phyloP scores from a whole-genome alignment of 2,797 vertebrate genomes.

The Chlorospingus semifuscus region DNA sequence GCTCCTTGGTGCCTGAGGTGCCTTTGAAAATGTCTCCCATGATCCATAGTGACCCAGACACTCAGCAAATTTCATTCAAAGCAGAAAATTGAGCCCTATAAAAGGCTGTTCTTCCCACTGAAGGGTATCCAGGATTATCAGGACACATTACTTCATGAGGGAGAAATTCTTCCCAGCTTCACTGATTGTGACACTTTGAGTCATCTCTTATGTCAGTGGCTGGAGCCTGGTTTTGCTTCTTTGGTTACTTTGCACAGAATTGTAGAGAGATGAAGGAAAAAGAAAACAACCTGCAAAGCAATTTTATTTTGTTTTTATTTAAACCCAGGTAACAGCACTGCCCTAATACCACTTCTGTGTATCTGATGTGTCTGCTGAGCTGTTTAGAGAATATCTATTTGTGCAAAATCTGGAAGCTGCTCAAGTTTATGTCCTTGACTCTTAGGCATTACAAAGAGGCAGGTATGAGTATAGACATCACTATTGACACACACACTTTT shows the following conservation, averaged over 20 bases:
- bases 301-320: background rate
- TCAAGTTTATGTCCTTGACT: background rate
- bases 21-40: background rate
- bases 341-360: background rate
- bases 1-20: background rate
- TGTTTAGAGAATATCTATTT: background rate
- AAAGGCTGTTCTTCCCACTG: background rate
- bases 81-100: background rate
- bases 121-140: conserved; percentile 32
- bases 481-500: background rate
- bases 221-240: background rate
- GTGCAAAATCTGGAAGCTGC: background rate
- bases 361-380: background rate
- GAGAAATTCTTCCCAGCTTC: conserved; percentile 26
- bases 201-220: background rate
- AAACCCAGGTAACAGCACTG: background rate
- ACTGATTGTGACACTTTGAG: background rate
- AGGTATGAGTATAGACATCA: background rate
- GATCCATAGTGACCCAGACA: background rate
- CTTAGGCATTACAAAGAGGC: background rate
- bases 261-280: background rate
- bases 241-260: background rate
- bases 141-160: conserved; percentile 31
- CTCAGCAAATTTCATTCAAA: conserved; percentile 15
- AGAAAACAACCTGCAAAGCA: background rate